Evolutionary conservation across 2,113 vertebrate genomes (phyloP).

Genomic region (Lagopus leucura): DNA sequence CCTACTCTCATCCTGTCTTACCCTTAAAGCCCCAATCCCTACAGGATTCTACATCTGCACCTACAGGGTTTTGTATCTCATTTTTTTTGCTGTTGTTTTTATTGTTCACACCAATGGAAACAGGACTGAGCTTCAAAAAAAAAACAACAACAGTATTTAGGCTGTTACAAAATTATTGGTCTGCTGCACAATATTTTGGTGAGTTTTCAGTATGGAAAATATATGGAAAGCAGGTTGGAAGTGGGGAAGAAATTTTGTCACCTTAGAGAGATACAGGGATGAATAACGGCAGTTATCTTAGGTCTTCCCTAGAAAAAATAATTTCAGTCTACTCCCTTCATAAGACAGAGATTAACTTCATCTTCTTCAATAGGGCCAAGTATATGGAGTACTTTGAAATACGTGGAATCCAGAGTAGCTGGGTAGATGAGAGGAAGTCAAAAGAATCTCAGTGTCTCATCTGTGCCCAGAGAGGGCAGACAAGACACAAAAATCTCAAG

Average conservation of each 20-base stretch:
- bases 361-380: neutral
- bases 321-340: neutral
- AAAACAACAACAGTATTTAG: neutral
- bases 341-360: neutral
- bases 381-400: neutral
- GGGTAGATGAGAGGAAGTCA: neutral
- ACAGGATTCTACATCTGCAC: too few species aligned
- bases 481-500: conserved; percentile 51
- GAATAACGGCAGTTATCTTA: neutral
- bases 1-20: neutral
- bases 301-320: neutral
- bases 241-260: neutral
- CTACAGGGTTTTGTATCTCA: neutral
- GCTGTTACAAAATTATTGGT: neutral
- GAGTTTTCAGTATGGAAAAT: neutral
- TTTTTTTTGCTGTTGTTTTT: neutral
- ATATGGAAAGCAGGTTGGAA: neutral
- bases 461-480: neutral
- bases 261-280: neutral
- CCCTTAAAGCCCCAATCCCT: neutral
- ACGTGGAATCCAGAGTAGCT: neutral
- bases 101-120: neutral
- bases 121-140: neutral
- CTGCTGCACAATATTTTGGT: neutral
- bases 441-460: neutral